Base-by-base conservation (phyloP, 2,888 invertebrate species). In the Chydorus sphaericus region DNA sequence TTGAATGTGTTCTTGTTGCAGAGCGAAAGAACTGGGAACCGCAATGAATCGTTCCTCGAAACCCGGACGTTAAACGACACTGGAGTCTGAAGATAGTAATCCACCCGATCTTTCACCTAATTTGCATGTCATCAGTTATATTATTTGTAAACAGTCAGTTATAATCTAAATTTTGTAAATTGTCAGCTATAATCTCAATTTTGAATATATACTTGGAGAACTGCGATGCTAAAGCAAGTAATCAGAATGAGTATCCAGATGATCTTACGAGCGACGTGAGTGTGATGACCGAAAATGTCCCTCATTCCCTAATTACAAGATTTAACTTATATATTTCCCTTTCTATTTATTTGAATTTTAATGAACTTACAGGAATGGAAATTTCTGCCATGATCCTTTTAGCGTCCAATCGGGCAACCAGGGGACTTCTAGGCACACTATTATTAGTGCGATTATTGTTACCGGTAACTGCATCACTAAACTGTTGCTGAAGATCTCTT, bases 1-100 rank as follows among this genome's bases (percentile, higher is more conserved):
- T 61, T 62, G 55, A 58, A 60, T 14, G 23, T 31, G 54, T 62
- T 62, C 54, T 61, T 62, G 53, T 62, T 62, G 57, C 62, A 62
- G 28, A 62, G 44, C 10, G 61, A 59, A n/a, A 62, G 53, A 44
- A 59, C 52, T 1, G 62, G 62, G 51, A 61, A 62, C 53, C 31
- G 57, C 18, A 62, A 56, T 26, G 59, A 57, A n/a, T 58, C 57
- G 57, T 62, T 62, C 33, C 61, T 56, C n/a, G 59, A 59, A 23
- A 62, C 60, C n/a, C 60, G 56, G 18, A 62, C 62, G 56, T 60
- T 60, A 30, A 62, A 61, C 16, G 59, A 55, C n/a, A 62, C 60
- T 4, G 62, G 62, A 8, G 52, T 55, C 16, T 58, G 57, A 14
- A 62, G 54, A 51, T 58, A 62, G 55, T 59, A 59, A 7, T 53